Evolutionary conservation across 2,888 invertebrate species (phyloP).

Genomic region (Zygothrica quintamaculata): DNA sequence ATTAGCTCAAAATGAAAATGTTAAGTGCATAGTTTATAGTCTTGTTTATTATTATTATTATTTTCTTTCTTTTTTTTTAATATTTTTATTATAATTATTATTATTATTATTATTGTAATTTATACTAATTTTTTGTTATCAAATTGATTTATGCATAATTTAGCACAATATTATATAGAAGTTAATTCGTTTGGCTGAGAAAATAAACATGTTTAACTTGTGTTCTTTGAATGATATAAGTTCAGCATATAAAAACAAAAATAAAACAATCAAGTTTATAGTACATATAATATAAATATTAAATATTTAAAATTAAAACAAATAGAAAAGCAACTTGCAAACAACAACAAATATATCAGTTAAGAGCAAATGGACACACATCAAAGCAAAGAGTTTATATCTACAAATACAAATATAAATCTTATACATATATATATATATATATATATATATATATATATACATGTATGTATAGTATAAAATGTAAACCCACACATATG

Average conservation of each 20-base stretch:
- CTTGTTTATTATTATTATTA: too few relatives aligned
- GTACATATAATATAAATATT: slow-evolving; percentile 10
- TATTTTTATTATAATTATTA: slow-evolving; percentile 56
- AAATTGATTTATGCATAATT: slow-evolving; percentile 69
- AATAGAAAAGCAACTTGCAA: slow-evolving; percentile 6
- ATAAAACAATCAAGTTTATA: slow-evolving; percentile 23
- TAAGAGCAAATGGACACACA: slow-evolving; percentile 67
- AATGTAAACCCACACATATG: slow-evolving; percentile 51
- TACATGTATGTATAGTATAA: too few relatives aligned
- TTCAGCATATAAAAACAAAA: slow-evolving; percentile 25
- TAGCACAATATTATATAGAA: slow-evolving; percentile 61
- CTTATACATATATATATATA: slow-evolving; percentile 45
- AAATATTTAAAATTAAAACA: slow-evolving; percentile 16
- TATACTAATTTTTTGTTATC: slow-evolving; percentile 67
- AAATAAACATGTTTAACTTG: slow-evolving; percentile 9
- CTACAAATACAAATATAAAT: slow-evolving; percentile 42
- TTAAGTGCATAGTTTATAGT: slow-evolving; percentile 55
- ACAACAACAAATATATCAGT: slow-evolving; percentile 61
- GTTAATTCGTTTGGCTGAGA: slow-evolving; percentile 41
- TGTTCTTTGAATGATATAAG: too few relatives aligned
- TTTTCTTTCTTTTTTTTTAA: slow-evolving; percentile 51
- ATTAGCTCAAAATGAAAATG: slow-evolving; percentile 45
- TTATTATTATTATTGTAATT: too few relatives aligned
- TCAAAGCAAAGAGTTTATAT: slow-evolving; percentile 64
- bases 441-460: slow-evolving; percentile 24